Base-by-base conservation (phyloP, 2,888 invertebrate genomes). In the Drymonia ruficornis region DNA sequence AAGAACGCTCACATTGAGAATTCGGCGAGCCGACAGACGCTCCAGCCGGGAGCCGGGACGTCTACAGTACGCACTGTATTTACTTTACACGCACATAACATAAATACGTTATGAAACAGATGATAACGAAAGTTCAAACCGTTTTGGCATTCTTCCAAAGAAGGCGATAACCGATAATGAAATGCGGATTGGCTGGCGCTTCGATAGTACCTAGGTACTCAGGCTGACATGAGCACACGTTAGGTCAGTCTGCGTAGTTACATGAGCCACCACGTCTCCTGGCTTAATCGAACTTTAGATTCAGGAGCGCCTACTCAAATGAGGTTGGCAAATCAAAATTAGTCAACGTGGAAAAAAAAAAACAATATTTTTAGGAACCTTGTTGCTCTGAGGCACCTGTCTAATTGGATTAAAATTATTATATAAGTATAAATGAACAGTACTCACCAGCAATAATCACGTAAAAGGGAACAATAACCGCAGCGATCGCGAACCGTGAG, bases 401-500 rank as follows among this genome's bases (percentile, higher is more conserved):
- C n/a, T n/a, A n/a, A n/a, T 23, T 23, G 23, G 23, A 23, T 23
- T 7, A 31, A 31, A 31, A n/a, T n/a, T 31, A 31, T 31, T 11
- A 13, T 3, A 31, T 40, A 40, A 40, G 15, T 56, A 51, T 52
- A 59, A 61, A 69, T 52, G 52, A 49, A 23, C 36, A 49, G 54
- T 49, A 84, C 89, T 83, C 80, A 89, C 88, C 83, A 72, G 67
- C 68, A 73, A 70, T 63, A 71, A 61, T 51, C 53, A 63, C 54
- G 73, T 71, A 71, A 64, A 68, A 67, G 71, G 69, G 70, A 79
- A 70, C 67, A 76, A 74, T 78, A 81, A 80, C 74, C 73, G 74
- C 82, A 82, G 82, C 78, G 76, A 76, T 83, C 71, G 78, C 83
- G 82, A 83, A 83, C 82, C 84, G 86, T 86, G 86, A 83, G 86